These are phyloP conservation scores for Aldabrachelys gigantea DNA, from an alignment of 2,113 vertebrate species.

Conservation along the genomic window DNA sequence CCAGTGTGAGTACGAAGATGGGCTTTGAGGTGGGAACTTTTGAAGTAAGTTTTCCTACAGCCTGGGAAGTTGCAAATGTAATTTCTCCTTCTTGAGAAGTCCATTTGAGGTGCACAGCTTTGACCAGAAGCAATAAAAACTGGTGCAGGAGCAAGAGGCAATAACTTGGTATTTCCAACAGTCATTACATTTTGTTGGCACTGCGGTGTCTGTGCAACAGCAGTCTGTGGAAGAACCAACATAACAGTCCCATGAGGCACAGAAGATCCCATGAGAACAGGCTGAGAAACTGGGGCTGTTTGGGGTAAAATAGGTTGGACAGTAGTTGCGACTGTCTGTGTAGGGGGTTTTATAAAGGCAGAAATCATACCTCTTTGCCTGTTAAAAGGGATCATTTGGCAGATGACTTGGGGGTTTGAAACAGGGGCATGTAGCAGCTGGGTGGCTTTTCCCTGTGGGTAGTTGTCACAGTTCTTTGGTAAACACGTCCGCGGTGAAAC, in stretches of 20 bases:
- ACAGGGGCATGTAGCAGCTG: slow-evolving; percentile 77
- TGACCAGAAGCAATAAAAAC: slow-evolving; percentile 88
- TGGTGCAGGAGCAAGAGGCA: slow-evolving; percentile 94
- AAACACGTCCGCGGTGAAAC: background rate
- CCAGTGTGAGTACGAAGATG: slow-evolving; percentile 98
- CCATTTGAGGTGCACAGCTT: slow-evolving; percentile 79
- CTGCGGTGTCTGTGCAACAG: slow-evolving; percentile 75
- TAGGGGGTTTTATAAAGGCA: slow-evolving; percentile 85
- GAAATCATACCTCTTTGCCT: slow-evolving; percentile 85
- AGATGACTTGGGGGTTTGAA: slow-evolving; percentile 84
- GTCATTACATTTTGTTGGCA: slow-evolving; percentile 81
- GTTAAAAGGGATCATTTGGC: slow-evolving; percentile 91
- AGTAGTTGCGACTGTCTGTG: slow-evolving; percentile 70
- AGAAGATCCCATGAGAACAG: slow-evolving; percentile 86
- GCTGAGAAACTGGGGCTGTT: slow-evolving; percentile 74
- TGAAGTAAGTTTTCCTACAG: slow-evolving; percentile 98
- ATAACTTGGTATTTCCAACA: slow-evolving; percentile 89
- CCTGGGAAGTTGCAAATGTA: slow-evolving; percentile 93
- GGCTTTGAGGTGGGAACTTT: slow-evolving; percentile 98
- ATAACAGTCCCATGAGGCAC: slow-evolving; percentile 91
- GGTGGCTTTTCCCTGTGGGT: slow-evolving; percentile 71
- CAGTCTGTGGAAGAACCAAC: slow-evolving; percentile 91
- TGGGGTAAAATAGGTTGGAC: slow-evolving; percentile 85
- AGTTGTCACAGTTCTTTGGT: slow-evolving; percentile 73
- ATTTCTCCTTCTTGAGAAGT: slow-evolving; percentile 94